phyloP scores from a whole-genome alignment of 2,888 invertebrate genomes.

The Fabriciana adippe region DNA sequence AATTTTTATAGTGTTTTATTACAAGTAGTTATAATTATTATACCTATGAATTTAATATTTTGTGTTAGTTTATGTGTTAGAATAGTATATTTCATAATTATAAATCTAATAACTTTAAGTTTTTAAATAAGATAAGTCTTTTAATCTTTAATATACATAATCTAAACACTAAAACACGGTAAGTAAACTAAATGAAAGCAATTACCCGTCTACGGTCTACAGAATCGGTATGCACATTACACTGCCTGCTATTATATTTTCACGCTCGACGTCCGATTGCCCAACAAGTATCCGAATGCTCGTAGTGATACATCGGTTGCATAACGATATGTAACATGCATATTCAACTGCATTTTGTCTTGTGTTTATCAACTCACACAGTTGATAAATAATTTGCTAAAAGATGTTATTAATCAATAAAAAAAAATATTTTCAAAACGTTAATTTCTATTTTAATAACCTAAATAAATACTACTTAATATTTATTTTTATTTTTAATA shows the following conservation, averaged over 20 bases:
- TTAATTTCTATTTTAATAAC: no score
- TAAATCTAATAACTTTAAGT: no score
- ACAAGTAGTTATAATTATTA: no score
- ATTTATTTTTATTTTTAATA: no score
- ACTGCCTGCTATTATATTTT: slow-evolving; percentile 61
- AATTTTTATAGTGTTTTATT: no score
- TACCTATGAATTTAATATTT: no score
- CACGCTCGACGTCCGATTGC: slow-evolving; percentile 57
- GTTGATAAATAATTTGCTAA: not conserved
- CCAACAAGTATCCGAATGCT: slow-evolving; percentile 47
- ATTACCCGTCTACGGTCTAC: slow-evolving; percentile 47
- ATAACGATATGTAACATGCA: slow-evolving; percentile 24
- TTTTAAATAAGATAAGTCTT: not conserved
- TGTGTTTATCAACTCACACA: not conserved
- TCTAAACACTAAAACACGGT: slow-evolving; percentile 36
- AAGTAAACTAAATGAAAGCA: slow-evolving; percentile 53
- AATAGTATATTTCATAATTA: no score
- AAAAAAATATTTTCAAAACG: no score
- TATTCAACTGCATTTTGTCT: slow-evolving; percentile 7
- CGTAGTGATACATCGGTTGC: slow-evolving; percentile 34
- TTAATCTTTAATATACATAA: slow-evolving; percentile 12
- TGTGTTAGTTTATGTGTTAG: no score
- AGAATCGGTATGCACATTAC: slow-evolving; percentile 49
- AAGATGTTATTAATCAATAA: no score
- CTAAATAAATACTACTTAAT: no score